Conservation (phyloP, 1,140 invertebrate genomes). For the Papilio polytes region DNA sequence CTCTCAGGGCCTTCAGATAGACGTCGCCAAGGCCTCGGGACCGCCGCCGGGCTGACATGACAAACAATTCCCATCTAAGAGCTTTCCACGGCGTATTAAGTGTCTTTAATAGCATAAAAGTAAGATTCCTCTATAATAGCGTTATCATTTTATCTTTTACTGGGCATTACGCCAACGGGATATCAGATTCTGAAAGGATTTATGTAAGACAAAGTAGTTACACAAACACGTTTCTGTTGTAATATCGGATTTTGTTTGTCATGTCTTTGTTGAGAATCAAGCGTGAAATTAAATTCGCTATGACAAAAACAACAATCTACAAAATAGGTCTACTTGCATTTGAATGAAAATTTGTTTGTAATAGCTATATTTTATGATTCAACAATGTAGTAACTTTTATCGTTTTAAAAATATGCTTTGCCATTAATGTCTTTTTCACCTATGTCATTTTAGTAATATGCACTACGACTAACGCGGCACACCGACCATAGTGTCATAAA, state of each 20-base stretch:
- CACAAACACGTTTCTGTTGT: slow-evolving; percentile 7
- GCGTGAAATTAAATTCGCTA: slow-evolving; percentile 8
- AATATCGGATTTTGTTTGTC: slow-evolving; percentile 14
- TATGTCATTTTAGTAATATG: too few species aligned
- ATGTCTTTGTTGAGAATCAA: slow-evolving; percentile 16
- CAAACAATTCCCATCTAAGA: slow-evolving; percentile 62
- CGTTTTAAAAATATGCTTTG: not conserved
- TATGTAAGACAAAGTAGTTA: slow-evolving; percentile 13
- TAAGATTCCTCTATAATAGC: slow-evolving; percentile 19
- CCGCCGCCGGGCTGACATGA: slow-evolving; percentile 56
- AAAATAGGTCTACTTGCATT: not conserved
- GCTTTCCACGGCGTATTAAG: slow-evolving; percentile 45
- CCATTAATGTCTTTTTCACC: not conserved
- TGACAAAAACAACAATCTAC: slow-evolving; percentile 1
- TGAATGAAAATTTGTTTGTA: not conserved
- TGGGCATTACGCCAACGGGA: not conserved
- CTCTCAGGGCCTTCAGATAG: slow-evolving; percentile 57
- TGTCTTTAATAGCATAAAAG: slow-evolving; percentile 30
- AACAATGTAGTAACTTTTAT: not conserved
- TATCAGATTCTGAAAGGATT: slow-evolving; percentile 6
- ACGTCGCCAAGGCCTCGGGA: slow-evolving; percentile 48
- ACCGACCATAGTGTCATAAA: not conserved
- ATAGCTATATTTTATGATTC: not conserved
- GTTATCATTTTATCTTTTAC: slow-evolving; percentile 14
- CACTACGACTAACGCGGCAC: too few species aligned